A percentile compares a stretch with the other conserved stretches of the same genome.
phyloP scores from a whole-genome alignment of 2,888 invertebrate genomes.

The Lasioglossum morio region DNA sequence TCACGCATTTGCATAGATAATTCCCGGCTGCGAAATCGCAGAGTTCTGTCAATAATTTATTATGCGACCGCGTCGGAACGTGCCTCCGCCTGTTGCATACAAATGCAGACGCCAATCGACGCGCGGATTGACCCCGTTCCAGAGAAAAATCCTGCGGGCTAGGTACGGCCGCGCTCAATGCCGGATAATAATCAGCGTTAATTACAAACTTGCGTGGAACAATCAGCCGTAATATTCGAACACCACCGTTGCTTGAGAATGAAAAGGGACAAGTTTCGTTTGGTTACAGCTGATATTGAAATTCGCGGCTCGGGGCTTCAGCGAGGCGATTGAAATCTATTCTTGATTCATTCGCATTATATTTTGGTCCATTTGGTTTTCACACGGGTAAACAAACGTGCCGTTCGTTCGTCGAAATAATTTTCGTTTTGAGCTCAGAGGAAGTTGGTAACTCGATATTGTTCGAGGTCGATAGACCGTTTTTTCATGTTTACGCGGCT shows the following conservation, averaged over 20 bases:
- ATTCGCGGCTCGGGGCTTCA: not conserved
- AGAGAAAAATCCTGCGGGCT: not conserved
- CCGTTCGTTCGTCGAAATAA: not conserved
- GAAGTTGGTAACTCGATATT: not conserved
- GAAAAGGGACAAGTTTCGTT: not conserved
- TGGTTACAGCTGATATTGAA: not conserved
- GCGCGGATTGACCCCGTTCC: not conserved
- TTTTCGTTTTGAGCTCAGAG: not conserved
- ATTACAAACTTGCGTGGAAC: not conserved
- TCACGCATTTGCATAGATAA: slow-evolving; percentile 66
- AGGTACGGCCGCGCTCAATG: not conserved
- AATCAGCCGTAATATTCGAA: not conserved
- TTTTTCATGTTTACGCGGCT: not conserved
- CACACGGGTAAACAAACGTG: not conserved
- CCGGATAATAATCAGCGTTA: slow-evolving; percentile 25
- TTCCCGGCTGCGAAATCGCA: slow-evolving; percentile 49
- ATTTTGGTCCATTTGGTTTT: not conserved
- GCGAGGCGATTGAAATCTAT: not conserved
- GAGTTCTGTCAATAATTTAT: slow-evolving; percentile 68
- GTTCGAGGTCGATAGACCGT: not conserved
- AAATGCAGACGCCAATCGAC: slow-evolving; percentile 25
- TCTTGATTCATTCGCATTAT: not conserved
- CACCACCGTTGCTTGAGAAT: not conserved
- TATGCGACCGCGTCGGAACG: slow-evolving; percentile 59
- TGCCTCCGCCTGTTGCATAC: slow-evolving; percentile 44